These are phyloP conservation scores for Dipodomys ordii DNA, from an alignment of 2,113 vertebrate genomes.

Conservation along the genomic window DNA sequence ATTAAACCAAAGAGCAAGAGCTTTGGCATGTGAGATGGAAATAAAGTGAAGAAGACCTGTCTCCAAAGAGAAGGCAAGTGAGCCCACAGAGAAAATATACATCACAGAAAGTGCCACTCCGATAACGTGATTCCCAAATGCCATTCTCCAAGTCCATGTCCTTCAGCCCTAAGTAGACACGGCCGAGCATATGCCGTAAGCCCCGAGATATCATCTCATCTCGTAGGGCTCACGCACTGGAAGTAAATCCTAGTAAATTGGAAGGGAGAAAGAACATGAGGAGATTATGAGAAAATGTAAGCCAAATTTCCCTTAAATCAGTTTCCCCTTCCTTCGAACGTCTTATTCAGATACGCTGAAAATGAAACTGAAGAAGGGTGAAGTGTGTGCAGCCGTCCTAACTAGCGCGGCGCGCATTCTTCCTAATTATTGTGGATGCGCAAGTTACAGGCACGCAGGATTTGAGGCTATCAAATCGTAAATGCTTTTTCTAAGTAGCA, in stretches of 20 bases:
- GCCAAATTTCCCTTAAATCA: slow-evolving; percentile 30
- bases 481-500: slow-evolving; percentile 48
- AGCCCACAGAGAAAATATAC: not conserved
- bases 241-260: slow-evolving; percentile 62
- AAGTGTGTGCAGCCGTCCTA: slow-evolving; percentile 10
- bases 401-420: slow-evolving; percentile 41
- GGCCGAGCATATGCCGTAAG: not conserved
- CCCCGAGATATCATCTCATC: slow-evolving; percentile 9
- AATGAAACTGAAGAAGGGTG: slow-evolving; percentile 56
- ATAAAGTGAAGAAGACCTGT: not conserved
- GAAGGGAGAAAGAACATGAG: slow-evolving; percentile 16
- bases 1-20: not conserved
- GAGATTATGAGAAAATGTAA: slow-evolving; percentile 42
- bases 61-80: slow-evolving; percentile 24
- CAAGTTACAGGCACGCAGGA: slow-evolving; percentile 19
- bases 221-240: slow-evolving; percentile 15
- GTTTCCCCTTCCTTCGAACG: slow-evolving; percentile 14
- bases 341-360: slow-evolving; percentile 61
- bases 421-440: slow-evolving; percentile 49
- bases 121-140: not conserved
- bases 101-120: not conserved
- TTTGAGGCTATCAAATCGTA: slow-evolving; percentile 58
- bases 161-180: slow-evolving; percentile 28
- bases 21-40: not conserved
- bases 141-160: slow-evolving; percentile 11